Evolutionary conservation across 2,888 invertebrate genomes (phyloP).

Genomic region (Orchesellides sinensis): DNA sequence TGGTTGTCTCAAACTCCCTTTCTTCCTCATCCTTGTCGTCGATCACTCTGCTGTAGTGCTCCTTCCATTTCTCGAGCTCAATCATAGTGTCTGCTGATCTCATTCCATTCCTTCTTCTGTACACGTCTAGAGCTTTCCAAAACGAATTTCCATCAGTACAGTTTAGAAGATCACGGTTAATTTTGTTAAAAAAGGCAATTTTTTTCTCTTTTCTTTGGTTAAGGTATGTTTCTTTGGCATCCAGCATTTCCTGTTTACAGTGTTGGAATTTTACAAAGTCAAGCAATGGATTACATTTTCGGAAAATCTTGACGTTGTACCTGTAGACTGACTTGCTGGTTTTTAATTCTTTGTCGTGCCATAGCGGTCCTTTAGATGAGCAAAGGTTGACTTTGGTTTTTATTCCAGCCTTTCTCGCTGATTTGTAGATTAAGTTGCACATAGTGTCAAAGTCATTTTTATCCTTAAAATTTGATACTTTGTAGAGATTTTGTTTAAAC

Average conservation of each 20-base stretch:
- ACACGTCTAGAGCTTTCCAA: neutral
- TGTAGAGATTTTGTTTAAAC: neutral
- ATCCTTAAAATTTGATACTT: neutral
- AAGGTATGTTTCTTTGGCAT: slow-evolving; percentile 5
- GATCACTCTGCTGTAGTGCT: too few relatives aligned
- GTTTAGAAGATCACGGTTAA: neutral
- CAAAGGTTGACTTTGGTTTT: neutral
- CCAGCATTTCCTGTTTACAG: neutral
- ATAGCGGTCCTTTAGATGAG: neutral
- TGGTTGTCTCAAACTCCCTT: too few relatives aligned
- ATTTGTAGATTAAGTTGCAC: neutral
- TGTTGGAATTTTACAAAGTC: neutral
- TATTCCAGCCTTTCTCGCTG: neutral
- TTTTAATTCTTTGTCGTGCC: neutral
- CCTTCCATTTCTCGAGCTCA: too few relatives aligned
- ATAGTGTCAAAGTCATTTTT: neutral
- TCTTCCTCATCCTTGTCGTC: too few relatives aligned
- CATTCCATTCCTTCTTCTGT: neutral
- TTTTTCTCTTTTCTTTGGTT: neutral
- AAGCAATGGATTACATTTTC: neutral
- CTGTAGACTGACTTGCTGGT: neutral
- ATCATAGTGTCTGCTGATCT: too few relatives aligned
- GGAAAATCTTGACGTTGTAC: neutral
- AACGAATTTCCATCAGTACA: neutral
- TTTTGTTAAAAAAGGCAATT: neutral